Evolutionary conservation across 92 coral and sea anemone species (phyloP).

Genomic region (Pocillopora meandrina): DNA sequence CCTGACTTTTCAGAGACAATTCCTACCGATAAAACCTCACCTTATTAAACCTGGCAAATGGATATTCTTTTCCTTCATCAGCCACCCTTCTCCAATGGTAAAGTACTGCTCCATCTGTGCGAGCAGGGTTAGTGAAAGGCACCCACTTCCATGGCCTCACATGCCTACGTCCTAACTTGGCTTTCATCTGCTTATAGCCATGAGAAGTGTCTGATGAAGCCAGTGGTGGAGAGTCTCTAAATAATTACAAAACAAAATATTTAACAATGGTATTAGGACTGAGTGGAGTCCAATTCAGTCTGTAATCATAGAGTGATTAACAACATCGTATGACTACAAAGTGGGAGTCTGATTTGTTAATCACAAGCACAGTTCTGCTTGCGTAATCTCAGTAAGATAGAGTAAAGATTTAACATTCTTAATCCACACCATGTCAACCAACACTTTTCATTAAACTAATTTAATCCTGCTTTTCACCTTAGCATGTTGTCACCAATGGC

Average conservation of each 20-base stretch:
- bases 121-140: constrained; percentile 92
- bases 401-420: no score
- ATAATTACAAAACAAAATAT: not conserved
- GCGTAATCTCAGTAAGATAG: no score
- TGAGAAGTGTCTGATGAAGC: constrained; percentile 87
- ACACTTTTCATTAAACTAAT: no score
- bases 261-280: not conserved
- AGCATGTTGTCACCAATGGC: no score
- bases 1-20: not conserved
- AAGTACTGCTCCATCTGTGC: constrained; percentile 87
- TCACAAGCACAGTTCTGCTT: no score
- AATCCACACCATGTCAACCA: no score
- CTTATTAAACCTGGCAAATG: constrained; percentile 99
- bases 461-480: no score
- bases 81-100: constrained; percentile 95
- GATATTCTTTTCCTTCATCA: constrained; percentile 93
- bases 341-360: no score
- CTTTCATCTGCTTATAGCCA: constrained; percentile 98
- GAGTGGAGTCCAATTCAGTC: not conserved
- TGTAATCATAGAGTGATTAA: no score
- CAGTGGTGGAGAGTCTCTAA: constrained; percentile 91
- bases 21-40: constrained; percentile 12
- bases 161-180: constrained; percentile 91
- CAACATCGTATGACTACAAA: no score
- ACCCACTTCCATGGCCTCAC: constrained; percentile 93